Percentiles rank a stretch among this genome's conserved stretches.
phyloP scores from a whole-genome alignment of 2,888 invertebrate species.

The Tachina lurida region DNA sequence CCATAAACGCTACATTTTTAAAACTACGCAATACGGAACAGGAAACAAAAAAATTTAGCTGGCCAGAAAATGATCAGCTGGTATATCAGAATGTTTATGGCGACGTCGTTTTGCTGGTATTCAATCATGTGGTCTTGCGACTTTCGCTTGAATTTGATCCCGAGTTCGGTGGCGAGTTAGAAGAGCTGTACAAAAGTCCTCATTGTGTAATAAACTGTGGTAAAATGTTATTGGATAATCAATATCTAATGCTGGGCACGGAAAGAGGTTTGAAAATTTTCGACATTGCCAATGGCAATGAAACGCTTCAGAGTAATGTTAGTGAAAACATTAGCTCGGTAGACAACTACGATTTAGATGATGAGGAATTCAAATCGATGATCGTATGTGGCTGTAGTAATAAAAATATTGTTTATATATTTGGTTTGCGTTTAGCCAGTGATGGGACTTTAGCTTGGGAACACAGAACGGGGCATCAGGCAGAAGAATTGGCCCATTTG shows the following conservation, averaged over 20 bases:
- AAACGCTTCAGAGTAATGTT: conserved; percentile 80
- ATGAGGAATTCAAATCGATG: conserved; percentile 78
- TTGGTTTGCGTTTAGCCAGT: conserved; percentile 76
- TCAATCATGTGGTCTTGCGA: conserved; percentile 66
- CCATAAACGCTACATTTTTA: conserved; percentile 76
- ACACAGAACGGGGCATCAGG: conserved; percentile 71
- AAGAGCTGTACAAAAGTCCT: conserved; percentile 73
- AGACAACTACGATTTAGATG: conserved; percentile 79
- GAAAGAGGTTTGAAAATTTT: conserved; percentile 79
- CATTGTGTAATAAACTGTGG: conserved; percentile 77
- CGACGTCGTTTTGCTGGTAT: conserved; percentile 72
- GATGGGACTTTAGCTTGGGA: conserved; percentile 77
- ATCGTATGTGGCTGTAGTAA: conserved; percentile 79
- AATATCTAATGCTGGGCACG: conserved; percentile 81
- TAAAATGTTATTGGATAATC: conserved; percentile 76
- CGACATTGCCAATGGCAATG: conserved; percentile 74
- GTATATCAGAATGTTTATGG: conserved; percentile 69
- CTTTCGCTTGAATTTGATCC: conserved; percentile 56
- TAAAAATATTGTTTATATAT: conserved; percentile 77
- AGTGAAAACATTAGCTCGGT: conserved; percentile 78
- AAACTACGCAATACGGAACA: conserved; percentile 74
- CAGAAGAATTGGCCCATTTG: conserved; percentile 70
- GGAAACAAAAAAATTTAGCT: conserved; percentile 72
- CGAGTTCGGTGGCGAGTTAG: conserved; percentile 69
- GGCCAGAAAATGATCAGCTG: conserved; percentile 72